Base-by-base conservation (phyloP, 2,113 vertebrate genomes). In the Chloropsis cyanopogon region DNA sequence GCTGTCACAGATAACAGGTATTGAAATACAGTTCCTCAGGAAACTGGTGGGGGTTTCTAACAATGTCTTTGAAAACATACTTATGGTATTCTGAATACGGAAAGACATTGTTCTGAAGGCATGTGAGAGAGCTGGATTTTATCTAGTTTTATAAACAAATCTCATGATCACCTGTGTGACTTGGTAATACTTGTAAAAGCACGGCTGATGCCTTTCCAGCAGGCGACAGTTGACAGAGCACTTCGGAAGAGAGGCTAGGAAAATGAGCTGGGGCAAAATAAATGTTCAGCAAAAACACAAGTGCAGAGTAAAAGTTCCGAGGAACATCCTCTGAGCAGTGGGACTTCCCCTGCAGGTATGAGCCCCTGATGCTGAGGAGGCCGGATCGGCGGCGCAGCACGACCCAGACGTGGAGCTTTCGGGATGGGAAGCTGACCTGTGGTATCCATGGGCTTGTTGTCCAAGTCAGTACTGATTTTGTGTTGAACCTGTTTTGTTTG, bases 1-100 rank as follows among this genome's bases (percentile, higher is more conserved):
- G 99, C 99, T 4, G 99, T 99, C 37, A 99, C 98, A 11, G 99
- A 99, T 96, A 99, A 99, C 98, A 99, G 99, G 99, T 99, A 91
- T 47, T 59, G 42, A 61, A 72, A 29, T 18, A 7, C 28, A 33
- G 1, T 31, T 94, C 88, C 26, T 50, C 11, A 12, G 88, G 31
- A 54, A 31, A 24, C 60, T 78, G 29, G 0, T 64, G 76, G n/a
- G n/a, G 13, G 1, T 35, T 37, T 46, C 61, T 80, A 15, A 65
- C 29, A 12, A 0, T 46, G 54, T 21, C 42, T 64, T 72, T 77
- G 78, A 23, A 56, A 84, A 21, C 18, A 29, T 44, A 14, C 10
- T 46, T 50, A 1, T 29, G 6, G 17, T 56, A 8, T 7, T 54
- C n/a, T 59, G 78, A 69, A 18, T 66, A 33, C 5, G n/a, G 59